Base-by-base conservation (phyloP, 2,888 invertebrate species). In the Serripes groenlandicus region DNA sequence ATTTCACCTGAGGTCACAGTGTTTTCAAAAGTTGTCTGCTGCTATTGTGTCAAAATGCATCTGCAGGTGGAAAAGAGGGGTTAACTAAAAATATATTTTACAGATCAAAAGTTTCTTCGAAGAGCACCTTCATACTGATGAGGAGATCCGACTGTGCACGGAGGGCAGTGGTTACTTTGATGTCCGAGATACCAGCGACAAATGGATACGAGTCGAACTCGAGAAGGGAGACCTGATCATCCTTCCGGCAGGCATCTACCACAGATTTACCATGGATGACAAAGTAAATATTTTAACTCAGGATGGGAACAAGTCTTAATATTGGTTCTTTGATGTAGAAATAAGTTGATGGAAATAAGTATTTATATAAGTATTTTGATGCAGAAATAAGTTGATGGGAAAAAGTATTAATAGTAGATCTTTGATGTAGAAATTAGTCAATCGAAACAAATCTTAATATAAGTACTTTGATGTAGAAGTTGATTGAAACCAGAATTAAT, bases 81-180 rank as follows among this genome's bases (percentile, higher is more conserved):
- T 68, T 28, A 5, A 26, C 15, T 42, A 42, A 54, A 54, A n/a
- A 54, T 54, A 42, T 60, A 75, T 52, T 72, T n/a, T 62, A 34
- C 89, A 96, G 96, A 94, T 98, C 30, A 97, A 97, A 93, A 96
- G 96, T 0, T 99, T 99, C 95, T 99, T 96, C 92, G 96, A 96
- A 0, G 99, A 99, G 93, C 99, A 99, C 95, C 95, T 99, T 85
- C 99, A 99, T 92, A 97, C 97, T 0, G 99, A 99, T 95, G 99
- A 99, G 93, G 99, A 99, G 95, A 98, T 99, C 87, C 97, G 99
- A 90, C 96, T 98, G 58, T 96, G 98, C 32, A 91, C 97, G 35
- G 97, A 97, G 66, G 98, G 98, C 0, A 97, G 97, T 0, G 99
- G 99, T 0, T 99, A 99, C 95, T 99, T 99, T 94, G 99, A 99